Percentiles rank a stretch among this genome's conserved stretches.
These are phyloP conservation scores for Adelges cooleyi DNA, from an alignment of 1,140 invertebrate genomes.

Conservation along the genomic window DNA sequence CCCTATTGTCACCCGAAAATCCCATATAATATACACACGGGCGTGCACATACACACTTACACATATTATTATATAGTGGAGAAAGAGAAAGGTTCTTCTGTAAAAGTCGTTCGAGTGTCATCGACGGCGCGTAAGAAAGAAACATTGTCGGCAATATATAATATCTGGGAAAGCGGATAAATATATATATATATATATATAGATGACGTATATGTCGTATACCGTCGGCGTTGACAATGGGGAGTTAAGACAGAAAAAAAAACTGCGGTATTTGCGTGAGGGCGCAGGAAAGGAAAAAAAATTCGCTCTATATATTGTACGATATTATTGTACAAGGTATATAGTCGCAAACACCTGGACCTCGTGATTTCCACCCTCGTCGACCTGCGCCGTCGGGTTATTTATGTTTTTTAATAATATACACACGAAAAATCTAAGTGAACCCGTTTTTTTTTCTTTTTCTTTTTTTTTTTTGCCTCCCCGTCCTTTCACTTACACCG, in stretches of 20 bases:
- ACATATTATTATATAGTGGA: too few relatives aligned
- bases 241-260: constrained; percentile 28
- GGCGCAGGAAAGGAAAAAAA: constrained; percentile 1
- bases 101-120: constrained; percentile 29
- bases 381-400: neutral
- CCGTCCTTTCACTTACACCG: neutral
- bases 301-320: constrained; percentile 20
- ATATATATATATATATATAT: neutral
- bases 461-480: too few relatives aligned
- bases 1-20: constrained; percentile 23
- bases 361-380: constrained; percentile 24
- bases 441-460: constrained; percentile 21
- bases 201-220: neutral
- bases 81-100: neutral
- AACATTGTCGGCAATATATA: constrained; percentile 25
- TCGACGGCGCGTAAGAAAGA: constrained; percentile 27
- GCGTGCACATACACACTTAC: neutral
- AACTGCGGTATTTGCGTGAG: neutral
- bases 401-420: constrained; percentile 26
- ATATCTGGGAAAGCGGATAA: constrained; percentile 13
- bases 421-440: constrained; percentile 11
- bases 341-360: constrained; percentile 24
- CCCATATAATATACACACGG: neutral
- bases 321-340: neutral
- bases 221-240: constrained; percentile 14